These are phyloP conservation scores for Holotrichia oblita DNA, from an alignment of 1,140 invertebrate genomes.

Conservation along the genomic window DNA sequence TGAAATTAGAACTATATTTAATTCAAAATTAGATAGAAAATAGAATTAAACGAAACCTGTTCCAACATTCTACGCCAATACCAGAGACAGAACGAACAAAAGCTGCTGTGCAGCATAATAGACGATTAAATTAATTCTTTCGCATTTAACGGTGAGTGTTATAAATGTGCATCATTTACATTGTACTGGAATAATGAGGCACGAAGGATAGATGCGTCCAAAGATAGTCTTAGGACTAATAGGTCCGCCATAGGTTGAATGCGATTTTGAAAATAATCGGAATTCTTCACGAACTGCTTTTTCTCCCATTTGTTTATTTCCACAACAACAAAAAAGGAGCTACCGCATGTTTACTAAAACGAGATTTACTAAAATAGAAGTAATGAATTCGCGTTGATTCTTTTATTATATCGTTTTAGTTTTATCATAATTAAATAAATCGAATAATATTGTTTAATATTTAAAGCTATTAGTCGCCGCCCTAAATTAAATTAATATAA, in stretches of 20 bases:
- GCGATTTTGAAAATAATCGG: slow-evolving; percentile 8
- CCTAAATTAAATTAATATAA: background rate
- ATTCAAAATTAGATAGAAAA: too few species aligned
- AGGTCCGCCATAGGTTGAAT: background rate
- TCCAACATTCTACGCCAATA: too few species aligned
- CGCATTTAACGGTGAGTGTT: background rate
- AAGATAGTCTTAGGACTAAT: slow-evolving; percentile 2
- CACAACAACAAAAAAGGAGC: background rate
- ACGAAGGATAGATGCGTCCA: background rate
- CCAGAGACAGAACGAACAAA: too few species aligned
- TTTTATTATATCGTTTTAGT: background rate
- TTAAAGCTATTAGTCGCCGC: background rate
- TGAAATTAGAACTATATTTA: too few species aligned
- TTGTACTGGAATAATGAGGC: slow-evolving; percentile 8
- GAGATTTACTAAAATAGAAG: background rate
- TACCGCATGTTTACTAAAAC: background rate
- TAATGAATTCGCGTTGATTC: background rate
- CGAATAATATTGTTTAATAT: background rate
- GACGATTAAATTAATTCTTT: slow-evolving; percentile 2
- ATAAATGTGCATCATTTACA: slow-evolving; percentile 7
- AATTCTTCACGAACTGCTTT: background rate
- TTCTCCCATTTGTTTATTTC: background rate
- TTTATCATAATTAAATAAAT: background rate
- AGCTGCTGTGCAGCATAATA: background rate
- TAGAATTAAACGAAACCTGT: too few species aligned